Evolutionary conservation across 1,140 invertebrate genomes (phyloP).

Genomic region (Panulirus ornatus): DNA sequence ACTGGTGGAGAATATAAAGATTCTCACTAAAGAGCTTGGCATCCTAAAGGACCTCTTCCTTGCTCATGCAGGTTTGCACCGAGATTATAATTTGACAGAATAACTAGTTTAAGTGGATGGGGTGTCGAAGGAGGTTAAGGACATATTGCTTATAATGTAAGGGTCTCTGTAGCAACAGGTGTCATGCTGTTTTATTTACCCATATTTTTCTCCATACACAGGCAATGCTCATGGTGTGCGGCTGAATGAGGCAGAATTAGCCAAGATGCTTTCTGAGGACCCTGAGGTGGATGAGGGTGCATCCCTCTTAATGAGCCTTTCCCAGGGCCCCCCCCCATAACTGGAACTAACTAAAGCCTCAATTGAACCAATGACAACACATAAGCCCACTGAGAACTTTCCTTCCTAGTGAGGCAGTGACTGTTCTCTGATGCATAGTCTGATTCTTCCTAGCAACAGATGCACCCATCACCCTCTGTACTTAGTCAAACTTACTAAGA

Average conservation of each 20-base stretch:
- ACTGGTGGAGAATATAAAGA: constrained; percentile 57
- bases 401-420: neutral
- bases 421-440: constrained; percentile 5
- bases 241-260: constrained; percentile 44
- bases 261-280: constrained; percentile 41
- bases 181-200: no score
- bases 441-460: neutral
- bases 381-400: neutral
- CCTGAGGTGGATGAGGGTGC: constrained; percentile 38
- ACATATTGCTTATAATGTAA: no score
- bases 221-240: constrained; percentile 48
- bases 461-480: neutral
- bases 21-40: constrained; percentile 48
- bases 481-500: neutral
- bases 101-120: no score
- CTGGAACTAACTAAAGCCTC: neutral
- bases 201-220: neutral
- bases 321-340: constrained; percentile 35
- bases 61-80: constrained; percentile 45
- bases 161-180: no score
- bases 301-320: constrained; percentile 51
- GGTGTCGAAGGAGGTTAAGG: no score
- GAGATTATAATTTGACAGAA: neutral
- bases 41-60: constrained; percentile 46
- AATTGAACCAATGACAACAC: constrained; percentile 1